Conservation (phyloP, 2,888 invertebrate genomes). For the Himalopsyche anomala region DNA sequence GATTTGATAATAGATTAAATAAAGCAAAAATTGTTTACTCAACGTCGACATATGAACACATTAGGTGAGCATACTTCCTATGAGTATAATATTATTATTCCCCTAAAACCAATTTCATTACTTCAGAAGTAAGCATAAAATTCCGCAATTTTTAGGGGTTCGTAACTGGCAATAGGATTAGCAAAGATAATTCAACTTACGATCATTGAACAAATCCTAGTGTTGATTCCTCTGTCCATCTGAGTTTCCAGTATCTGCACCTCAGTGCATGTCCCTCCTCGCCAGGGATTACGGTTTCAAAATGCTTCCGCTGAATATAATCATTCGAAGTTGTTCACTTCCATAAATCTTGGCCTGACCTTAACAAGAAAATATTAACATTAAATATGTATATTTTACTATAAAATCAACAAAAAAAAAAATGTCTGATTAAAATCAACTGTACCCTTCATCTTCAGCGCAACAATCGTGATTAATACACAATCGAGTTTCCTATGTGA, state of each 20-base stretch:
- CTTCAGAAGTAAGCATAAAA: slow-evolving; percentile 47
- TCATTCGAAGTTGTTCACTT: slow-evolving; percentile 69
- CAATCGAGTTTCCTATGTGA: slow-evolving; percentile 51
- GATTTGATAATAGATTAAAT: too few species aligned
- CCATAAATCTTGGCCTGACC: slow-evolving; percentile 93
- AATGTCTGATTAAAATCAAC: not conserved
- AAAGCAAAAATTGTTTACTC: slow-evolving; percentile 31
- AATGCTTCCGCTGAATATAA: too few species aligned
- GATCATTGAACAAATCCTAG: slow-evolving; percentile 95
- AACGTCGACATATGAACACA: slow-evolving; percentile 49
- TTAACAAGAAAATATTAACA: slow-evolving; percentile 64
- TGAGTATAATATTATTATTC: slow-evolving; percentile 51
- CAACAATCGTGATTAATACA: slow-evolving; percentile 36
- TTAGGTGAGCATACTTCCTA: slow-evolving; percentile 52
- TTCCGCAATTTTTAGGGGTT: slow-evolving; percentile 48
- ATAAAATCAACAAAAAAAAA: not conserved
- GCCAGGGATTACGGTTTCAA: slow-evolving; percentile 83
- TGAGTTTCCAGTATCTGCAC: slow-evolving; percentile 96
- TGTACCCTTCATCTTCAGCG: not conserved
- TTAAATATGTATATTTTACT: too few species aligned
- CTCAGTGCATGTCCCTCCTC: slow-evolving; percentile 90
- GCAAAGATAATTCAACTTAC: slow-evolving; percentile 71
- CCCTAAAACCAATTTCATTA: slow-evolving; percentile 55
- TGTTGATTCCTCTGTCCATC: slow-evolving; percentile 97
- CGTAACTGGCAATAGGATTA: slow-evolving; percentile 10